A percentile compares a stretch with the other conserved stretches of the same genome.
Conservation (phyloP, 2,888 invertebrate species). For the Caenorhabditis drosophilae region DNA sequence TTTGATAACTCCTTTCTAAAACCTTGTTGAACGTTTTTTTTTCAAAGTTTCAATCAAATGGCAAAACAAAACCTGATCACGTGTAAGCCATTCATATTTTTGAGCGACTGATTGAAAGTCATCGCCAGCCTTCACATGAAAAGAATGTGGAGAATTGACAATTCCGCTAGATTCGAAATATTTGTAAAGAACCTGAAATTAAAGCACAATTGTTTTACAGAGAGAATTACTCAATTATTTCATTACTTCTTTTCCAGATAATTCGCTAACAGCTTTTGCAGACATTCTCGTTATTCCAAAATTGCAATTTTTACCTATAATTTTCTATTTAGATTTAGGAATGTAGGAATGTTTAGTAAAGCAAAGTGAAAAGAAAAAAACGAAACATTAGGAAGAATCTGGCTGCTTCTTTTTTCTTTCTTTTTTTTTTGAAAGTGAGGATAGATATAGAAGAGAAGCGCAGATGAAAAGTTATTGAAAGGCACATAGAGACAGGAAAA, state of each 20-base stretch:
- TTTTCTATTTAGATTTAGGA: too few relatives aligned
- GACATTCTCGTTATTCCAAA: too few relatives aligned
- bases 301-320: too few relatives aligned
- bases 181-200: conserved; percentile 52
- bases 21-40: background rate
- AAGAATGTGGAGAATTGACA: conserved; percentile 55
- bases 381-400: background rate
- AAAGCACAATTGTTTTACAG: background rate
- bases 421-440: too few relatives aligned
- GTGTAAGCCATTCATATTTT: conserved; percentile 55
- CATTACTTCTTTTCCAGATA: conserved; percentile 62
- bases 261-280: conserved; percentile 66
- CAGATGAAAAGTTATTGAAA: conserved; percentile 5
- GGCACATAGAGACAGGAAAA: background rate
- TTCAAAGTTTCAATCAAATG: too few relatives aligned
- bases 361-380: background rate
- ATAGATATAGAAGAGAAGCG: too few relatives aligned
- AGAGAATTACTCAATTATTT: background rate
- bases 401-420: conserved; percentile 5
- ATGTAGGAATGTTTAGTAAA: background rate
- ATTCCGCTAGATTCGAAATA: conserved; percentile 51
- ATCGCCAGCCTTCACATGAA: conserved; percentile 54
- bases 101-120: conserved; percentile 52
- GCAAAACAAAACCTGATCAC: too few relatives aligned
- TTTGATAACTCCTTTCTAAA: conserved; percentile 90